These are phyloP conservation scores for Theristicus caerulescens DNA, from an alignment of 2,113 vertebrate genomes.

Conservation along the genomic window DNA sequence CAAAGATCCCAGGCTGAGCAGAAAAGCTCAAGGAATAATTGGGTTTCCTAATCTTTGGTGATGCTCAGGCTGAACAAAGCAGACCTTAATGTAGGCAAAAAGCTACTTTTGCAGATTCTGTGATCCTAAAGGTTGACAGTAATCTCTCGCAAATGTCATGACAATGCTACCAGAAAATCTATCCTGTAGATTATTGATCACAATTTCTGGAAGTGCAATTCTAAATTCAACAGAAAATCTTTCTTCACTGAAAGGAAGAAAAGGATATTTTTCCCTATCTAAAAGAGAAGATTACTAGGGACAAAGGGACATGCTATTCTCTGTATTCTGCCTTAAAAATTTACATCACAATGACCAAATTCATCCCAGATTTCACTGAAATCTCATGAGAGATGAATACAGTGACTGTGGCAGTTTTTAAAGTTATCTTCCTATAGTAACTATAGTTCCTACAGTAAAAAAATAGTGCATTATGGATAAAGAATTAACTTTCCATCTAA, in stretches of 20 bases:
- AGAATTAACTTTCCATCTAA: neutral
- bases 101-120: neutral
- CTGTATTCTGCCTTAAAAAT: neutral
- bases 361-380: neutral
- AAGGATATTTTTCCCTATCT: neutral
- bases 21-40: neutral
- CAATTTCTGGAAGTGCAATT: neutral
- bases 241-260: neutral
- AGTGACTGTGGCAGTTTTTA: neutral
- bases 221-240: neutral
- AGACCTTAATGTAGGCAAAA: neutral
- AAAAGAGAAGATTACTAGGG: neutral
- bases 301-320: neutral
- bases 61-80: neutral
- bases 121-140: neutral
- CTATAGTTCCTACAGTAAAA: neutral
- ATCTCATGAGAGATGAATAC: neutral
- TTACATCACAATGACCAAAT: neutral
- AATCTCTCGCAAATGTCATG: neutral
- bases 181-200: neutral
- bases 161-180: neutral
- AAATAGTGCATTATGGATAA: neutral
- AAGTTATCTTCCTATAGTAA: neutral
- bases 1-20: neutral
- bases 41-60: neutral